A percentile compares a stretch with the other conserved stretches of the same genome.
Evolutionary conservation across 2,797 vertebrate species (phyloP).

Genomic region (Gouania willdenowi): DNA sequence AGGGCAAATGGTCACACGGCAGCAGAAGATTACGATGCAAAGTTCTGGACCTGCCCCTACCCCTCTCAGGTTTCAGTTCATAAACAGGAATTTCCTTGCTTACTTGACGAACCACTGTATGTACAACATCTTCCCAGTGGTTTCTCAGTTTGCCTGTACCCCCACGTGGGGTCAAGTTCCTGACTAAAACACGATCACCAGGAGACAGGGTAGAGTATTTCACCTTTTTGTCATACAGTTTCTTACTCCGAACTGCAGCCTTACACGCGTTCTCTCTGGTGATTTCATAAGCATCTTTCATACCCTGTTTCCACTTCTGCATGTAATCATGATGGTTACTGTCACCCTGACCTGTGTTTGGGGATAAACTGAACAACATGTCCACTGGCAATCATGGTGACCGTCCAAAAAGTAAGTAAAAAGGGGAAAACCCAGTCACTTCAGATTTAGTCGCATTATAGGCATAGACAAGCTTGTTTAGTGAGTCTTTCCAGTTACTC

Average conservation of each 20-base stretch:
- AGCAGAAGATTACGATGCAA: no score
- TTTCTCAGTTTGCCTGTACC: not conserved
- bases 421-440: not conserved
- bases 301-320: not conserved
- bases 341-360: not conserved
- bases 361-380: not conserved
- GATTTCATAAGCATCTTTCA: not conserved
- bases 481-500: not conserved
- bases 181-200: not conserved
- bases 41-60: no score
- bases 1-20: no score
- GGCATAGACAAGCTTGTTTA: not conserved
- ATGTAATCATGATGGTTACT: not conserved
- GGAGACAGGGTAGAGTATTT: not conserved
- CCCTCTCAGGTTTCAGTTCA: no score
- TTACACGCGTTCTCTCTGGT: not conserved
- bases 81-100: no score
- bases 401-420: not conserved
- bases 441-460: not conserved
- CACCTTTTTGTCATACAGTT: not conserved
- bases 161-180: not conserved
- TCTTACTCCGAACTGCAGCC: constrained; percentile 1
- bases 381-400: constrained; percentile 3
- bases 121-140: constrained; percentile 1
- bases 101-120: not conserved